These are phyloP conservation scores for Neoniphon sammara DNA, from an alignment of 2,797 vertebrate genomes.

Conservation along the genomic window DNA sequence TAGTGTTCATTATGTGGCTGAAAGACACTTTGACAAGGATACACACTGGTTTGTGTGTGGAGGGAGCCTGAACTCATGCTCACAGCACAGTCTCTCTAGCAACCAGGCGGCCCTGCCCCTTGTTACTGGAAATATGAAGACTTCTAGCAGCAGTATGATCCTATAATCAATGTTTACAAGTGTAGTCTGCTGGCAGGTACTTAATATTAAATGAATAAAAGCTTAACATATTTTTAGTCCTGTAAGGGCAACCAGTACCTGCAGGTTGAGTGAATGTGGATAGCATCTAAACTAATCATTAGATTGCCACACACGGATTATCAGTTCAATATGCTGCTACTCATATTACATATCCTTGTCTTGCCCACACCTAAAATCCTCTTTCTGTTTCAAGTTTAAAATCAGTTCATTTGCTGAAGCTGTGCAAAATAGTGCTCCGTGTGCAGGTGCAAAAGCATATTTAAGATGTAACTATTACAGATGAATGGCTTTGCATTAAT, in stretches of 20 bases:
- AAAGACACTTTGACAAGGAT: no score
- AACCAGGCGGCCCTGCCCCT: no score
- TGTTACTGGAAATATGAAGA: no score
- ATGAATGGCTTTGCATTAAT: neutral
- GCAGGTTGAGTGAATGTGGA: conserved; percentile 62
- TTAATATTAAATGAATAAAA: conserved; percentile 15
- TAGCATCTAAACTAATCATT: conserved; percentile 67
- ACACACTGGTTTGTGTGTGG: no score
- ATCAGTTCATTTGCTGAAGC: conserved; percentile 17
- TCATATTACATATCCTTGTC: conserved; percentile 8
- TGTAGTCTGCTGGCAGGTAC: conserved; percentile 6
- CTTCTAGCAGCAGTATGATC: no score
- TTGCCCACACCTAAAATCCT: neutral
- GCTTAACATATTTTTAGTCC: conserved; percentile 23
- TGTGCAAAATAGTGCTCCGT: neutral
- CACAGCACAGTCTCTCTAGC: no score
- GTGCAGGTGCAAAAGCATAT: neutral
- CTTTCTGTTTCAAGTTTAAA: conserved; percentile 8
- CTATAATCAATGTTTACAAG: no score
- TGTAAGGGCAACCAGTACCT: conserved; percentile 46
- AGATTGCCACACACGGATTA: conserved; percentile 73
- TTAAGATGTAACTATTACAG: neutral
- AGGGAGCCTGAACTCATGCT: no score
- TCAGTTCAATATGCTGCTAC: conserved; percentile 49
- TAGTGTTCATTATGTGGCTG: no score